Conservation (phyloP, 2,797 vertebrate genomes). For the Falco rusticolus region DNA sequence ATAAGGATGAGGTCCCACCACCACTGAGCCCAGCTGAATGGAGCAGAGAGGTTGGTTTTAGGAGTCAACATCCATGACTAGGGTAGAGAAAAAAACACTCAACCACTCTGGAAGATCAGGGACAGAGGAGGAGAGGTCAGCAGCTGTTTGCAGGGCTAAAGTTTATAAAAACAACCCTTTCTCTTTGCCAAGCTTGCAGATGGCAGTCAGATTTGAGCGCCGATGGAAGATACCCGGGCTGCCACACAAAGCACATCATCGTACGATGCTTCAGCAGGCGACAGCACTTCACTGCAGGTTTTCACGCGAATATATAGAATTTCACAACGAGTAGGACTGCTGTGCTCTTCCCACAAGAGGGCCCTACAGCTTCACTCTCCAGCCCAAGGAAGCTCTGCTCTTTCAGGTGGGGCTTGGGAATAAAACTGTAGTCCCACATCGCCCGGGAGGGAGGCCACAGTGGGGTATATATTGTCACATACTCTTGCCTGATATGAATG, state of each 20-base stretch:
- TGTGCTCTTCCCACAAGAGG: slow-evolving; percentile 38
- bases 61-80: neutral
- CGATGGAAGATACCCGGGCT: fast-evolving
- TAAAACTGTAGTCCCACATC: too few species aligned
- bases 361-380: slow-evolving; percentile 7
- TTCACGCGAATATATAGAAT: fast-evolving
- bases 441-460: neutral
- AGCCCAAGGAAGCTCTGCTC: fast-evolving
- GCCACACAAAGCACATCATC: fast-evolving
- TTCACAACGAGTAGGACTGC: neutral
- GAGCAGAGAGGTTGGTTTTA: neutral
- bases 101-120: neutral
- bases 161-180: neutral
- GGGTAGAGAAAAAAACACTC: neutral
- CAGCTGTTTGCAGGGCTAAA: neutral
- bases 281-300: fast-evolving
- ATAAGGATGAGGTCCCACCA: neutral
- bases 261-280: fast-evolving
- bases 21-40: fast-evolving
- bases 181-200: neutral
- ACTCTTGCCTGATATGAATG: neutral
- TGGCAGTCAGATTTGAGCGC: neutral
- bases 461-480: too few species aligned
- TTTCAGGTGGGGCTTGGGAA: fast-evolving
- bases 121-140: neutral